Base-by-base conservation (phyloP, 2,888 invertebrate genomes). In the Drosophila borealis region DNA sequence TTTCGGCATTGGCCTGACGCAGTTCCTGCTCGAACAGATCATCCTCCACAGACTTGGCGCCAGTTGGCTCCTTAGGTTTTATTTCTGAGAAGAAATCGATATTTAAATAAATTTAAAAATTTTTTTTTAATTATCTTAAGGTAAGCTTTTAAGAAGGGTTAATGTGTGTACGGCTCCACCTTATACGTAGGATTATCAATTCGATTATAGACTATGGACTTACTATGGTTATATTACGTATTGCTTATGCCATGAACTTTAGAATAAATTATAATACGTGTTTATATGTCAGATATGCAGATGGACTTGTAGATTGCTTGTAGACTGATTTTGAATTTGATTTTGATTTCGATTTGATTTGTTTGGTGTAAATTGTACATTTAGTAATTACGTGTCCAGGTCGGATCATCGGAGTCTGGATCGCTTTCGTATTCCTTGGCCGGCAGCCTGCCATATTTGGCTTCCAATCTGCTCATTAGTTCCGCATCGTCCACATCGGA, bases 401-500 rank as follows among this genome's bases (percentile, higher is more conserved):
- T 80, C 57, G 89, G 91, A 77, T 92, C 91, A 73, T 92, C 89
- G 10, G 91, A 89, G 85, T 93, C 90, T 72, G 93, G 91, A 74
- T 92, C 90, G 68, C 91, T 92, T 63, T 94, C 94, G 91, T 94
- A 92, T 85, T 93, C 93, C 89, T 89, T 94, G 72, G 94, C 94
- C 11, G 94, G 94, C 57, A 96, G 91, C 74, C 95, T 94, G 54
- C 96, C 96, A 90, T 96, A 96, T 93, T 95, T 96, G 29, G 94
- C 95, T 89, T 96, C 96, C 62, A 96, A 92, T 74, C 96, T 94
- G 84, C 93, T 95, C 81, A 96, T 93, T 49, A 96, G 92, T 72
- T 96, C 96, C 6, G 94, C 94, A 88, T 96, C 96, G 87, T 96
- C 96, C 1, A 95, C 94, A 78, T 95, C 95, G 0, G 94, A 94